Evolutionary conservation across 2,113 vertebrate genomes (phyloP).

Genomic region (Myotis davidii): DNA sequence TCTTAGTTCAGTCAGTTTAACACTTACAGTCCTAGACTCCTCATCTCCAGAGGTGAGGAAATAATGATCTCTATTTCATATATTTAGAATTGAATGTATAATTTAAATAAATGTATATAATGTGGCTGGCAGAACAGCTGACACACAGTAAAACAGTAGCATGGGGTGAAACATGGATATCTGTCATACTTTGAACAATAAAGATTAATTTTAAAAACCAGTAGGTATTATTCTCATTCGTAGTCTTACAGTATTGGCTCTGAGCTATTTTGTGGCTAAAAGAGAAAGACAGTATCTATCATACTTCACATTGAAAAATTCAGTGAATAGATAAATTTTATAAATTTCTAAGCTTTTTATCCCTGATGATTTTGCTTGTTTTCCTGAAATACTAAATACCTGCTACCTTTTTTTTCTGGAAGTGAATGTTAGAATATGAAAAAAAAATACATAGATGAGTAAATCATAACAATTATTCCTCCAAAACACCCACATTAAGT

Average conservation of each 20-base stretch:
- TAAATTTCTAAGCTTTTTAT: not conserved
- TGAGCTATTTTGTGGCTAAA: not conserved
- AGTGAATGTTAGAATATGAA: not conserved
- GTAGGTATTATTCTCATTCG: not conserved
- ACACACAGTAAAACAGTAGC: not conserved
- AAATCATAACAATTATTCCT: not conserved
- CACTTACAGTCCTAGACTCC: not conserved
- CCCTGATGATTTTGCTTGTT: not conserved
- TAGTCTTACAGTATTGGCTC: not conserved
- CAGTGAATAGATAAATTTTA: not conserved
- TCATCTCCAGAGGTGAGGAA: not conserved
- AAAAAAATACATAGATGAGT: not conserved
- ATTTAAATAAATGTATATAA: not conserved
- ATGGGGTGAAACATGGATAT: too few relatives aligned
- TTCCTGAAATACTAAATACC: not conserved
- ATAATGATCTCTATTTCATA: not conserved
- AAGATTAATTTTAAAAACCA: not conserved
- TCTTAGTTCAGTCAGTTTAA: not conserved
- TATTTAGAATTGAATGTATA: not conserved
- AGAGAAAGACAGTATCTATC: not conserved
- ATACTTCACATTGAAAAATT: not conserved
- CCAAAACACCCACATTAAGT: not conserved
- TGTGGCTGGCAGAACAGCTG: not conserved
- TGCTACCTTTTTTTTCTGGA: not conserved
- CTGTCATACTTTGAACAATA: too few relatives aligned